These are phyloP conservation scores for Scrobipalpa atriplicella DNA, from an alignment of 2,888 invertebrate species.

Conservation along the genomic window DNA sequence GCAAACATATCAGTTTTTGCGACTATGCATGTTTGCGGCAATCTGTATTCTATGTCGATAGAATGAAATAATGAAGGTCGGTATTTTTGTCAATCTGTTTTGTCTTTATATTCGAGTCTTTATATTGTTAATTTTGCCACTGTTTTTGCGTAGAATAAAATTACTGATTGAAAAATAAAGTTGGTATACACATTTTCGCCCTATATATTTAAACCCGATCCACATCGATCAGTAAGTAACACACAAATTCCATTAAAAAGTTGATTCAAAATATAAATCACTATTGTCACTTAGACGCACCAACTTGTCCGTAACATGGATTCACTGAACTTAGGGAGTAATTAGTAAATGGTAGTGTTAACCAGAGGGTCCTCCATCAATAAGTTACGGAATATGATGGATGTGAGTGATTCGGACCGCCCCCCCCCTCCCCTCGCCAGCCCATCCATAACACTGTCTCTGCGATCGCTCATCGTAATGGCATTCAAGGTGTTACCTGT, in stretches of 20 bases:
- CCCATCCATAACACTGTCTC: conserved; percentile 69
- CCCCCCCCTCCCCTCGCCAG: conserved; percentile 38
- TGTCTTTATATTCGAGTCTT: too few species aligned
- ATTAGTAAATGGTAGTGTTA: conserved; percentile 30
- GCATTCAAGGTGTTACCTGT: conserved; percentile 40
- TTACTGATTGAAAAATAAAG: too few species aligned
- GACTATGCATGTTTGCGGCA: background rate
- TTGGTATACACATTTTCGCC: too few species aligned
- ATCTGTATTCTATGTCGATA: background rate
- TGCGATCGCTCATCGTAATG: conserved; percentile 59
- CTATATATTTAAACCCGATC: too few species aligned
- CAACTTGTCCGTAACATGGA: background rate
- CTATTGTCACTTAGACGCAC: background rate
- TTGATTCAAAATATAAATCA: background rate
- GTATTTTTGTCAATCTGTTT: too few species aligned
- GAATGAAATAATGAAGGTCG: too few species aligned
- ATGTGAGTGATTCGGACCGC: conserved; percentile 58
- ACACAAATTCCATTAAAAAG: background rate
- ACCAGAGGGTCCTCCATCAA: conserved; percentile 50
- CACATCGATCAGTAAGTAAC: too few species aligned
- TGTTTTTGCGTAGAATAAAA: too few species aligned
- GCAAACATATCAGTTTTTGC: conserved; percentile 9
- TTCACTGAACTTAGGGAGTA: conserved; percentile 19
- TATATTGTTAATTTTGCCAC: too few species aligned
- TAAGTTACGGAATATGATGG: conserved; percentile 68